Evolutionary conservation across 1,140 invertebrate species (phyloP), one percentile per base, ranked within the genome.

Genomic region (Chironomus tepperi): DNA sequence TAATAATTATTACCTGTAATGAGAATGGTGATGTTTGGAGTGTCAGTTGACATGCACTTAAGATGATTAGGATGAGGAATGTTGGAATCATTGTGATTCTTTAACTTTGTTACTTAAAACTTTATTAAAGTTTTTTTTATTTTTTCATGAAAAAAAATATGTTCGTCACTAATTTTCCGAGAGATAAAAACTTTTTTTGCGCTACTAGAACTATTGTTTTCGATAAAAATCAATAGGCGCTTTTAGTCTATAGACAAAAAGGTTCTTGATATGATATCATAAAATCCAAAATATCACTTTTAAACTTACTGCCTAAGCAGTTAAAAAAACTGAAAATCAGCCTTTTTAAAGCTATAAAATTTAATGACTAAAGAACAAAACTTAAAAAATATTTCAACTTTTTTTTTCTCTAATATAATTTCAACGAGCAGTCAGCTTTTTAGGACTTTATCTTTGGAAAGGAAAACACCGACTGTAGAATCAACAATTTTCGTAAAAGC

Each of bases 401-500:
- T 5, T 5, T n/a, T 57, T 57, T 5, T 57, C 47, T n/a, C 12
- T 12, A 15, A n/a, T 0, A 57, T 15, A 1, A 0, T 57, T 12
- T 10, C 43, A 57, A n/a, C 12, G 12, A 57, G 47, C 12, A n/a
- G 47, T 34, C 24, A 34, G n/a, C 15, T 57, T 57, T 57, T 57
- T n/a, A 12, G 12, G 47, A n/a, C 47, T 57, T n/a, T 5, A 57
- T 57, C 47, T 1, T 8, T 57, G n/a, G 3, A 57, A 57, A 5
- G 12, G 3, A 12, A 57, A 57, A 57, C 47, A 57, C 47, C 47
- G 47, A 57, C 47, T 57, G n/a, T 15, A 15, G 47, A 57, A 57
- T 57, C 47, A 57, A 57, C 47, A 57, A 57, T 57, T 34, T 34
- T 57, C 47, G n/a, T 12, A 57, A 57, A 57, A 57, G 47, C 47